A percentile compares a stretch with the other conserved stretches of the same genome.
These are phyloP conservation scores for Ariolimax columbianus DNA, from an alignment of 2,888 invertebrate genomes.

Conservation along the genomic window DNA sequence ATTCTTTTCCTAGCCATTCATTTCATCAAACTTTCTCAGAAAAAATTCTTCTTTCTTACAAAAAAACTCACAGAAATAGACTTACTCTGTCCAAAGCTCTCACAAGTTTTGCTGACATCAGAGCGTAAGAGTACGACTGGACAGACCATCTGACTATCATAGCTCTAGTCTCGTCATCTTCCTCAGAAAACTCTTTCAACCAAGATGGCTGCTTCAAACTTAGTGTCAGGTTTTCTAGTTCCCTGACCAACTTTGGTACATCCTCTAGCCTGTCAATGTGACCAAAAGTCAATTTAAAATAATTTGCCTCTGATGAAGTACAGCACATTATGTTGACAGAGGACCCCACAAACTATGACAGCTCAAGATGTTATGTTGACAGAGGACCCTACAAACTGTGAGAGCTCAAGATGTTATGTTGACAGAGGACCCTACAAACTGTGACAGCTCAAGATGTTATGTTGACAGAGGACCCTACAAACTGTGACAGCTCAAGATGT, in stretches of 20 bases:
- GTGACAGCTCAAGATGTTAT: too few relatives aligned
- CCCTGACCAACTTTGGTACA: constrained; percentile 32
- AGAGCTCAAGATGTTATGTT: background rate
- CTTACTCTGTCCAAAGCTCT: constrained; percentile 29
- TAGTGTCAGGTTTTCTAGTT: constrained; percentile 18
- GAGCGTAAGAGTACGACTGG: constrained; percentile 19
- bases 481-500: too few relatives aligned
- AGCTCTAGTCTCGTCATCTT: background rate
- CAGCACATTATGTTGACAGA: background rate
- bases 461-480: background rate
- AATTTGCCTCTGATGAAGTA: background rate
- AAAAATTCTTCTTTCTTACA: background rate
- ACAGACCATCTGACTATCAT: background rate
- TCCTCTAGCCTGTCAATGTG: constrained; percentile 34
- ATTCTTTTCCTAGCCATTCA: background rate
- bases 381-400: background rate
- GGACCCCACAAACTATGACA: background rate
- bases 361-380: background rate
- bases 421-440: background rate
- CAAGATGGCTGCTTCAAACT: background rate
- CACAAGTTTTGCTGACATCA: constrained; percentile 44
- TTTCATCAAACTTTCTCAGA: background rate
- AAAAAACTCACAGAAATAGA: background rate
- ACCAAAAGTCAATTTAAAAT: background rate
- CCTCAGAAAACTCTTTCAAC: background rate